Evolutionary conservation across 2,888 invertebrate species (phyloP).

Genomic region (Dryomyza anilis): DNA sequence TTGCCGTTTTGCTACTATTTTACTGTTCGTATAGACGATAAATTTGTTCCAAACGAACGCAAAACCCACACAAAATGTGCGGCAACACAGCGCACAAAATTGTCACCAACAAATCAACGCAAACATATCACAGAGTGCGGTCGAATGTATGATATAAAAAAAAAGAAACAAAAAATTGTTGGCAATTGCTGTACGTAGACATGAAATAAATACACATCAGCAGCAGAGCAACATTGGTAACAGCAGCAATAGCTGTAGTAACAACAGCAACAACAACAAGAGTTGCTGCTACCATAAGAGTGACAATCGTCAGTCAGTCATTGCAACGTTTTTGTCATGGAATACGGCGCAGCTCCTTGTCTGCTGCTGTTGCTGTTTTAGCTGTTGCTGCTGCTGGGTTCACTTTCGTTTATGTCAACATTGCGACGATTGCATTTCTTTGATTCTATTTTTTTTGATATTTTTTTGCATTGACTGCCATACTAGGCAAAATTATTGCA

Average conservation of each 20-base stretch:
- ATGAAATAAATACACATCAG: not conserved
- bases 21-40: not conserved
- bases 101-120: conserved; percentile 24
- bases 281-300: conserved; percentile 26
- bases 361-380: not conserved
- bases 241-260: not conserved
- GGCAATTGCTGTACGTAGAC: not conserved
- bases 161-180: not conserved
- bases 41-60: not conserved
- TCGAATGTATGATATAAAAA: no score
- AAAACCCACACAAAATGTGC: conserved; percentile 11
- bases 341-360: conserved; percentile 19
- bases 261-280: conserved; percentile 3
- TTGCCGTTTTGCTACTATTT: not conserved
- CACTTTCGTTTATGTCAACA: conserved; percentile 4
- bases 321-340: no score
- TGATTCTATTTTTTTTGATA: not conserved
- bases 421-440: not conserved
- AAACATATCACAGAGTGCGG: not conserved
- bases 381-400: conserved; percentile 21
- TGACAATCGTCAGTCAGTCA: conserved; percentile 40
- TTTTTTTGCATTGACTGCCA: not conserved
- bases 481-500: no score
- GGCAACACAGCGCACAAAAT: conserved; percentile 6
- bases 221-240: conserved; percentile 26